Percentiles rank a stretch among this genome's conserved stretches.
phyloP scores from a whole-genome alignment of 2,888 invertebrate genomes.

The Nesidiocoris tenuis region DNA sequence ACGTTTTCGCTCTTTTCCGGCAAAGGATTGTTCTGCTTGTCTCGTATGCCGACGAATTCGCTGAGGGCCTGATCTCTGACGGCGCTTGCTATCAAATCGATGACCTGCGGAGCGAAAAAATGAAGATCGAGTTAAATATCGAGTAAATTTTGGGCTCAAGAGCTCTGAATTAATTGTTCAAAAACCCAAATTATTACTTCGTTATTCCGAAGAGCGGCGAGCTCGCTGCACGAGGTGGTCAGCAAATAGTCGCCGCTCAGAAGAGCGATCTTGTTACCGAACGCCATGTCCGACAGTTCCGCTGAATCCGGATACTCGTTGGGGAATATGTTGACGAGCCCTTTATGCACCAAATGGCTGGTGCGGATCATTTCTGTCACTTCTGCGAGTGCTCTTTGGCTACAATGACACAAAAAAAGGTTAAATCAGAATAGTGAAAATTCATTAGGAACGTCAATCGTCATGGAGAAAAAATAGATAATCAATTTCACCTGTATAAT shows the following conservation, averaged over 20 bases:
- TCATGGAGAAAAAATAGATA: too few species aligned
- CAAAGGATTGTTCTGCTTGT: constrained; percentile 79
- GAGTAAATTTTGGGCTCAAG: not conserved
- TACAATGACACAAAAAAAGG: constrained; percentile 40
- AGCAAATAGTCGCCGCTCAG: constrained; percentile 89
- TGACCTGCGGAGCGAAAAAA: constrained; percentile 60
- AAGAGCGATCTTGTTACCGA: constrained; percentile 92
- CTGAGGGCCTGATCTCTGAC: constrained; percentile 86
- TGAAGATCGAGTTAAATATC: not conserved
- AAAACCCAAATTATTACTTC: constrained; percentile 54
- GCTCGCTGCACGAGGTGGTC: constrained; percentile 81
- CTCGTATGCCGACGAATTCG: constrained; percentile 82
- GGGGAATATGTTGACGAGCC: constrained; percentile 76
- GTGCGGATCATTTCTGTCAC: constrained; percentile 97
- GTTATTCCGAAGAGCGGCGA: constrained; percentile 71
- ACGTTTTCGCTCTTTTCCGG: constrained; percentile 56
- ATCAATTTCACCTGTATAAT: constrained; percentile 66
- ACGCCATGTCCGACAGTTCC: constrained; percentile 76
- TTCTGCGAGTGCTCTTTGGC: constrained; percentile 85
- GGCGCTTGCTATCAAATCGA: constrained; percentile 85
- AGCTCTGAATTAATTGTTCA: too few species aligned
- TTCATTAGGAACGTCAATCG: too few species aligned
- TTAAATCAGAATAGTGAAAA: not conserved
- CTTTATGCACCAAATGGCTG: constrained; percentile 86
- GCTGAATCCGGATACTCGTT: constrained; percentile 61